These are phyloP conservation scores for Aradus depressus DNA, from an alignment of 2,888 invertebrate genomes.

Conservation along the genomic window DNA sequence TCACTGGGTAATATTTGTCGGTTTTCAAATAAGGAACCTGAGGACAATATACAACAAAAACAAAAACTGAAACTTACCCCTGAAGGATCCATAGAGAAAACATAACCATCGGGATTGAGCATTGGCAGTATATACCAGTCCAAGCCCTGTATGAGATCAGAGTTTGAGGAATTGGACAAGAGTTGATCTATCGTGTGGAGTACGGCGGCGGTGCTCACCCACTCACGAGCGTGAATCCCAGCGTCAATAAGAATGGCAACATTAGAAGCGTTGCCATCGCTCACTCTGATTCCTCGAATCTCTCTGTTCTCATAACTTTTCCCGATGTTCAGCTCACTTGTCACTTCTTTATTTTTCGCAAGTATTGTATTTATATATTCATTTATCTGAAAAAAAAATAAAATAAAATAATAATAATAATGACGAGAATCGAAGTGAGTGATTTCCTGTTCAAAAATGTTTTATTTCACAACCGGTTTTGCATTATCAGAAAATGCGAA, in stretches of 20 bases:
- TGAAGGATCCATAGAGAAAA: slow-evolving; percentile 57
- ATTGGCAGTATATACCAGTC: slow-evolving; percentile 40
- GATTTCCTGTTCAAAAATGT: too few relatives aligned
- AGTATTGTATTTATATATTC: slow-evolving; percentile 2
- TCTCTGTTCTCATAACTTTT: slow-evolving; percentile 14
- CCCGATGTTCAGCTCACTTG: slow-evolving; percentile 3
- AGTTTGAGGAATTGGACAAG: slow-evolving; percentile 55
- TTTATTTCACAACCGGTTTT: too few relatives aligned
- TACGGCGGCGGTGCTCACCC: slow-evolving; percentile 69
- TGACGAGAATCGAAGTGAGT: too few relatives aligned
- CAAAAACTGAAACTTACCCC: slow-evolving; percentile 12
- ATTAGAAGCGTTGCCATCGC: neutral
- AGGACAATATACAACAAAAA: neutral
- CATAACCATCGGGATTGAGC: slow-evolving; percentile 68
- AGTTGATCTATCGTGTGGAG: slow-evolving; percentile 61
- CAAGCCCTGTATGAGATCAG: slow-evolving; percentile 40
- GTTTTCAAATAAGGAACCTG: too few relatives aligned
- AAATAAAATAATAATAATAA: too few relatives aligned
- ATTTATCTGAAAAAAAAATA: slow-evolving; percentile 9
- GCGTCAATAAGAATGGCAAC: slow-evolving; percentile 7
- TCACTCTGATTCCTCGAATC: slow-evolving; percentile 21
- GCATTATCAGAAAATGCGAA: too few relatives aligned
- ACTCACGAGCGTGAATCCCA: slow-evolving; percentile 79
- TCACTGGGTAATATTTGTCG: too few relatives aligned
- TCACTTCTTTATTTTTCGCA: neutral